Evolutionary conservation across 1,140 invertebrate species (phyloP), one percentile per base, ranked within the genome.

Genomic region (Drosophila setifemur): DNA sequence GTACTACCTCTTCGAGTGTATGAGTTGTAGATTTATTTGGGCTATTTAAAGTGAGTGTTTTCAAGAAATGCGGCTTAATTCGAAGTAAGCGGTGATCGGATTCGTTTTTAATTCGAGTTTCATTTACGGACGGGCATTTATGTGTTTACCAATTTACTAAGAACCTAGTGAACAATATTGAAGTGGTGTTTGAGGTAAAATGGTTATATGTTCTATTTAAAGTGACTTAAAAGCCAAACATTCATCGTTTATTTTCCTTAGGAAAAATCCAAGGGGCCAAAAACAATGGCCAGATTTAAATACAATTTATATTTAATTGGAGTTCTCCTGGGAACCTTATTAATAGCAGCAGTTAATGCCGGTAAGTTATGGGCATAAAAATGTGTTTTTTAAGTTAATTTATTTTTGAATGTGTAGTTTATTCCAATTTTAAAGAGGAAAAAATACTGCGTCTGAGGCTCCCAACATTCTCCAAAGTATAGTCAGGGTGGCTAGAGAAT

Each of bases 41-140:
- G 40, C 74, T 85, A 85, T 85, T 85, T 85, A 85, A 85, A 79
- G 63, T 86, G 52, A 63, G 79, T 72, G 58, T 58, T 67, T 61
- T 52, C 43, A 31, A 28, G 57, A 64, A 86, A 61, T 72, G 16
- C 68, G 44, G 50, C 76, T 85, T 73, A 85, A 81, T 85, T 86
- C 40, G 53, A 73, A 76, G 58, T 68, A 63, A 53, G 67, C 47
- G 54, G 53, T 69, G 61, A 73, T 53, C 50, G 67, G 66, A 64
- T 68, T 33, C 43, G 37, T 40, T 53, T 60, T 12, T 4, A 3
- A 16, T 12, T 35, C 60, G 37, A 69, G 47, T 66, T 48, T 14
- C 35, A 33, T 19, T 49, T 42, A 53, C 48, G 50, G 29, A 49
- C 37, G 75, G 28, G 35, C 29, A 29, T 57, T 11, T 55, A 40